These are phyloP conservation scores for Dioctria linearis DNA, from an alignment of 2,888 invertebrate genomes.

Conservation along the genomic window DNA sequence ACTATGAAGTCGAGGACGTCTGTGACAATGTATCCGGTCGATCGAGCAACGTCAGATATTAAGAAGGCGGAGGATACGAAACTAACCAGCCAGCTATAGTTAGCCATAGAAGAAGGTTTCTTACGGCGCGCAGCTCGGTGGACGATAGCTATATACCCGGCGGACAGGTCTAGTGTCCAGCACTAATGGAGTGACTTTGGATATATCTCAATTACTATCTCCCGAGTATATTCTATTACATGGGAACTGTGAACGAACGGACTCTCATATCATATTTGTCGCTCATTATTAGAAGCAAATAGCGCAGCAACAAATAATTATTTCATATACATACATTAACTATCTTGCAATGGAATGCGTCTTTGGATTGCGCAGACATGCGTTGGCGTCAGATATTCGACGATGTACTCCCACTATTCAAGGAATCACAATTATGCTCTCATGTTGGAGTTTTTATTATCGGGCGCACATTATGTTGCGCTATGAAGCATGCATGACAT, in stretches of 20 bases:
- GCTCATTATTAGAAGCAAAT: slow-evolving; percentile 51
- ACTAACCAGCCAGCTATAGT: not conserved
- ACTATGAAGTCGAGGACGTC: slow-evolving; percentile 20
- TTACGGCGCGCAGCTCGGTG: not conserved
- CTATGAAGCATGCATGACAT: slow-evolving; percentile 20
- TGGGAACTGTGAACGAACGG: slow-evolving; percentile 6
- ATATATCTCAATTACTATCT: slow-evolving; percentile 51
- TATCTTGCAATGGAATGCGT: slow-evolving; percentile 31
- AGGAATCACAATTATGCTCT: slow-evolving; percentile 45
- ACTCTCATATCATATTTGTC: slow-evolving; percentile 48
- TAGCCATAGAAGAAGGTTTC: not conserved
- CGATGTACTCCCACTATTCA: slow-evolving; percentile 42
- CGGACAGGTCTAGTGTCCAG: slow-evolving; percentile 44
- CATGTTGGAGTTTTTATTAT: slow-evolving; percentile 36
- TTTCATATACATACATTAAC: slow-evolving; percentile 13
- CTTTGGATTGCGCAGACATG: slow-evolving; percentile 23
- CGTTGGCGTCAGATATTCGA: slow-evolving; percentile 47
- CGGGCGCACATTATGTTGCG: slow-evolving; percentile 31
- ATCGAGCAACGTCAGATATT: slow-evolving; percentile 11
- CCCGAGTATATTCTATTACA: slow-evolving; percentile 41
- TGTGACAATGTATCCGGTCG: slow-evolving; percentile 41
- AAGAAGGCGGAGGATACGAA: slow-evolving; percentile 44
- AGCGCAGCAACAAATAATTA: slow-evolving; percentile 42
- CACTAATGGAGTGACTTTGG: slow-evolving; percentile 46
- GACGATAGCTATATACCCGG: slow-evolving; percentile 3